phyloP scores from a whole-genome alignment of 2,888 invertebrate genomes.

The Strigamia transsilvanica region DNA sequence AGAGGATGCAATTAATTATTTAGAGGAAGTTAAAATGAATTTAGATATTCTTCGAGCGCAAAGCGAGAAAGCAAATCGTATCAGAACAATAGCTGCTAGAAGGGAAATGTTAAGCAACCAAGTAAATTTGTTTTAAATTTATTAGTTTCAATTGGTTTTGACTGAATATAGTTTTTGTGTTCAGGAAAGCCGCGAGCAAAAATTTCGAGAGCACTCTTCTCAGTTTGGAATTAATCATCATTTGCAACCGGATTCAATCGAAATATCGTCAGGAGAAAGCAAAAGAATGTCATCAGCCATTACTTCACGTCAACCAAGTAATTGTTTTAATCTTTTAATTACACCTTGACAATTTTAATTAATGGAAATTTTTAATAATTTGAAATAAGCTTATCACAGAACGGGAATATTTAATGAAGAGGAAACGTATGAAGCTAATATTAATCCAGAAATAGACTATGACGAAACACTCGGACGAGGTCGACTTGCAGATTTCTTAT shows the following conservation, averaged over 20 bases:
- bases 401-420: slow-evolving; percentile 27
- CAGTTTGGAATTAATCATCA: slow-evolving; percentile 19
- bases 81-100: slow-evolving; percentile 4
- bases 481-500: slow-evolving; percentile 75
- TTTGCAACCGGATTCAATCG: neutral
- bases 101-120: neutral
- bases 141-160: neutral
- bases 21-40: slow-evolving; percentile 79
- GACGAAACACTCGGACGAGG: slow-evolving; percentile 76
- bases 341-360: neutral
- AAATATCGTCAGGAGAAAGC: slow-evolving; percentile 7
- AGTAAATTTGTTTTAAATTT: neutral
- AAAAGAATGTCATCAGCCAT: slow-evolving; percentile 9
- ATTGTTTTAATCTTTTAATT: neutral
- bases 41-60: slow-evolving; percentile 72
- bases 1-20: slow-evolving; percentile 77
- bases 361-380: neutral
- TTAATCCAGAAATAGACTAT: slow-evolving; percentile 67
- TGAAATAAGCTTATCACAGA: slow-evolving; percentile 5
- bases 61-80: slow-evolving; percentile 5
- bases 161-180: neutral
- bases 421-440: slow-evolving; percentile 40
- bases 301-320: neutral
- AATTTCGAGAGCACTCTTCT: neutral
- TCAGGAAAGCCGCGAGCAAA: slow-evolving; percentile 18